These are phyloP conservation scores for Liasis olivaceus DNA, from an alignment of 2,797 vertebrate genomes.

Conservation along the genomic window DNA sequence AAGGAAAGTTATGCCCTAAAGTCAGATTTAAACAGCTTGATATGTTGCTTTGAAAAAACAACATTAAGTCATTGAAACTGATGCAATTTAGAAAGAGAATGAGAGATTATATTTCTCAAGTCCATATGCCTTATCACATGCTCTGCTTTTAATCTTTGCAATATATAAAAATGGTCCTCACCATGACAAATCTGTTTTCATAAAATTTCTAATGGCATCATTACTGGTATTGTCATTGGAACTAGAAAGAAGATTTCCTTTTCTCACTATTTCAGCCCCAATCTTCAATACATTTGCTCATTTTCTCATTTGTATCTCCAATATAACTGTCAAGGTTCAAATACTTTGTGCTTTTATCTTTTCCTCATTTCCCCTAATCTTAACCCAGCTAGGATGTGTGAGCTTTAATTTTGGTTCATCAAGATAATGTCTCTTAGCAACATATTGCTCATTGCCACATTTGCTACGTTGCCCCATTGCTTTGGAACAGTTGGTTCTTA, in stretches of 20 bases:
- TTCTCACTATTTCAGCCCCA: neutral
- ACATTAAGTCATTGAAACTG: neutral
- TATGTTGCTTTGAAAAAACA: neutral
- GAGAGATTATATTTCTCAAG: neutral
- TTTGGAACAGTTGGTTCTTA: neutral
- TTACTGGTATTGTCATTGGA: neutral
- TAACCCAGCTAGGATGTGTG: neutral
- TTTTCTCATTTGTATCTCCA: neutral
- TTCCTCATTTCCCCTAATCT: conserved; percentile 4
- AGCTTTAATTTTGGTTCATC: neutral
- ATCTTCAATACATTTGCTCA: neutral
- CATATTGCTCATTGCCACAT: neutral
- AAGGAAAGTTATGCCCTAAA: neutral
- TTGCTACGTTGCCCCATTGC: neutral
- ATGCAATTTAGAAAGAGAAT: neutral
- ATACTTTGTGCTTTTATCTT: neutral
- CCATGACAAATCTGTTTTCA: neutral
- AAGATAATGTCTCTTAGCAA: neutral
- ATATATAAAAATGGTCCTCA: neutral
- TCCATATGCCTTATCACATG: neutral
- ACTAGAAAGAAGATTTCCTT: neutral
- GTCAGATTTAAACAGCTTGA: neutral
- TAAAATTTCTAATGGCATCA: neutral
- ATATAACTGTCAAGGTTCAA: neutral
- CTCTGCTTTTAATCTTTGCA: conserved; percentile 16